phyloP scores from a whole-genome alignment of 1,140 invertebrate genomes.

The Elysia chlorotica region DNA sequence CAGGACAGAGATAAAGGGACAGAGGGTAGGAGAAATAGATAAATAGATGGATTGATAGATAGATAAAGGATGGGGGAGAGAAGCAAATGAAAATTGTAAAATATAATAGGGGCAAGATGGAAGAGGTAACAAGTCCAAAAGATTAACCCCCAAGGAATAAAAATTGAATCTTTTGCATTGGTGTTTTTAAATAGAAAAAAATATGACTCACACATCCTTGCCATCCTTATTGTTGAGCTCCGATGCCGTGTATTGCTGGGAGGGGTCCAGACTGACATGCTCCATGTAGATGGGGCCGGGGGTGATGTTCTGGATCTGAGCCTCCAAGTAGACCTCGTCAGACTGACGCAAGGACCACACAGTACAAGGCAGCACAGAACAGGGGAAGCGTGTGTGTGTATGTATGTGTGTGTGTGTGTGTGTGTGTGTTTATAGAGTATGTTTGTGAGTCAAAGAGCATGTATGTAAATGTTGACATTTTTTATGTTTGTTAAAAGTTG shows the following conservation, averaged over 20 bases:
- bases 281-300: conserved; percentile 87
- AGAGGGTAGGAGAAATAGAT: too few species aligned
- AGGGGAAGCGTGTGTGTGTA: not conserved
- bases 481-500: too few species aligned
- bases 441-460: too few species aligned
- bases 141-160: not conserved
- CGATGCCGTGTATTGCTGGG: conserved; percentile 77
- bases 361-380: not conserved
- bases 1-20: too few species aligned
- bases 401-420: not conserved
- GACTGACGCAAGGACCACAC: conserved; percentile 66
- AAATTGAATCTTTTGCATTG: not conserved
- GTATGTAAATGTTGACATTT: too few species aligned
- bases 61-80: too few species aligned
- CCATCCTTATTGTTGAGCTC: conserved; percentile 58
- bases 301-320: conserved; percentile 95
- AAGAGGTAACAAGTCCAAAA: too few species aligned
- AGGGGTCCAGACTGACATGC: conserved; percentile 89
- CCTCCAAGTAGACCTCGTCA: conserved; percentile 96
- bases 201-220: conserved; percentile 49
- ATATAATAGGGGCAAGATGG: too few species aligned
- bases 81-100: too few species aligned
- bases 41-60: too few species aligned
- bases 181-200: not conserved
- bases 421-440: too few species aligned